A percentile compares a stretch with the other conserved stretches of the same genome.
These are phyloP conservation scores for Mycetomoellerius zeteki DNA, from an alignment of 1,140 invertebrate genomes.

Conservation along the genomic window DNA sequence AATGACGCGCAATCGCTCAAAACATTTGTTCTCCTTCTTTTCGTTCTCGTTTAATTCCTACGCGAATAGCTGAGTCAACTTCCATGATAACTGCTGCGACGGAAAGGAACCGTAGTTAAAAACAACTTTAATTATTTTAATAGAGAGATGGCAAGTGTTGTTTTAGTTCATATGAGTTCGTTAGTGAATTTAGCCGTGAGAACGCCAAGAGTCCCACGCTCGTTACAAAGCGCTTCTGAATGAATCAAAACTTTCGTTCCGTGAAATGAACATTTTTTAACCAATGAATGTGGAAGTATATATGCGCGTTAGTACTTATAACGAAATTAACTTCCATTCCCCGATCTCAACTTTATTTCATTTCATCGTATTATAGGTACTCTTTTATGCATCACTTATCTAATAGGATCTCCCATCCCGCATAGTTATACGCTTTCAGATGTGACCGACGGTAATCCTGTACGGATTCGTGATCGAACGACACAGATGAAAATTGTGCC, in stretches of 20 bases:
- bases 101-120: slow-evolving; percentile 46
- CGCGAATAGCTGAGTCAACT: slow-evolving; percentile 44
- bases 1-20: slow-evolving; percentile 44
- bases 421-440: slow-evolving; percentile 1
- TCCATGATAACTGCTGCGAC: slow-evolving; percentile 18
- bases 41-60: neutral
- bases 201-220: neutral
- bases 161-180: slow-evolving; percentile 28
- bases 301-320: neutral
- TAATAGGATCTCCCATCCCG: slow-evolving; percentile 7
- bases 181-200: slow-evolving; percentile 48
- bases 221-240: slow-evolving; percentile 31
- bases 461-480: slow-evolving; percentile 25
- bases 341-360: neutral
- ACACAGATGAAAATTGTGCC: slow-evolving; percentile 58
- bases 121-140: slow-evolving; percentile 65
- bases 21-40: slow-evolving; percentile 28
- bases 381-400: slow-evolving; percentile 27
- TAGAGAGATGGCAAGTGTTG: slow-evolving; percentile 53
- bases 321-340: slow-evolving; percentile 16
- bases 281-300: neutral
- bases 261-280: slow-evolving; percentile 22
- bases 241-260: slow-evolving; percentile 54
- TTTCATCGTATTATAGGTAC: neutral
- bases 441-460: slow-evolving; percentile 43